These are phyloP conservation scores for Colletes gigas DNA, from an alignment of 1,140 invertebrate genomes.

Conservation along the genomic window DNA sequence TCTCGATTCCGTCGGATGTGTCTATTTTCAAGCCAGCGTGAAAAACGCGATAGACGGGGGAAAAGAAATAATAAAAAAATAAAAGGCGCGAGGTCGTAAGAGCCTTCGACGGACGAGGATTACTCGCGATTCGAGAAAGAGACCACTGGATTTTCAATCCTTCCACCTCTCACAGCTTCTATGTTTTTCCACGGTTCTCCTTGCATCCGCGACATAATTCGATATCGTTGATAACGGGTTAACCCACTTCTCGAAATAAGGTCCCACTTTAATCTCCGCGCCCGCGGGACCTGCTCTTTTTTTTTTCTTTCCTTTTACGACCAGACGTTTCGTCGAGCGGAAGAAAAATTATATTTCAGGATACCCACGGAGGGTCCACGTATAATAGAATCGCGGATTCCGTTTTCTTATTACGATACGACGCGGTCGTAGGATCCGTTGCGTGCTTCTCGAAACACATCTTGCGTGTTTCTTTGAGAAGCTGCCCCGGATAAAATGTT, in stretches of 20 bases:
- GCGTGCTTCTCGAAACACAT: no score
- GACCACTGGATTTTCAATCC: background rate
- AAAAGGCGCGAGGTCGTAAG: conserved; percentile 2
- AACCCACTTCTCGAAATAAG: conserved; percentile 25
- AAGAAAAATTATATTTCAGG: background rate
- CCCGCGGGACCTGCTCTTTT: background rate
- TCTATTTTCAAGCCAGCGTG: background rate
- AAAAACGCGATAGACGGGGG: background rate
- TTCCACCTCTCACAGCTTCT: no score
- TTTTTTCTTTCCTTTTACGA: background rate
- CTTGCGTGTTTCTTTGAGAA: no score
- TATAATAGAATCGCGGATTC: background rate
- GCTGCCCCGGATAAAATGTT: no score
- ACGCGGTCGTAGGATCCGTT: no score
- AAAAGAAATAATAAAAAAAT: no score
- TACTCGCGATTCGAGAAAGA: background rate
- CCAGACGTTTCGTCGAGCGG: background rate
- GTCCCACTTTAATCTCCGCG: conserved; percentile 2
- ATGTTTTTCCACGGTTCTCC: background rate
- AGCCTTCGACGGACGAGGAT: background rate
- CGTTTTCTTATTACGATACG: background rate
- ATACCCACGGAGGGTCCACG: background rate
- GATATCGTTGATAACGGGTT: conserved; percentile 1
- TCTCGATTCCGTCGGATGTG: background rate
- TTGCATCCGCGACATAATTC: conserved; percentile 5